A percentile compares a stretch with the other conserved stretches of the same genome.
Conservation (phyloP, 2,797 vertebrate genomes). For the Novumbra hubbsi region DNA sequence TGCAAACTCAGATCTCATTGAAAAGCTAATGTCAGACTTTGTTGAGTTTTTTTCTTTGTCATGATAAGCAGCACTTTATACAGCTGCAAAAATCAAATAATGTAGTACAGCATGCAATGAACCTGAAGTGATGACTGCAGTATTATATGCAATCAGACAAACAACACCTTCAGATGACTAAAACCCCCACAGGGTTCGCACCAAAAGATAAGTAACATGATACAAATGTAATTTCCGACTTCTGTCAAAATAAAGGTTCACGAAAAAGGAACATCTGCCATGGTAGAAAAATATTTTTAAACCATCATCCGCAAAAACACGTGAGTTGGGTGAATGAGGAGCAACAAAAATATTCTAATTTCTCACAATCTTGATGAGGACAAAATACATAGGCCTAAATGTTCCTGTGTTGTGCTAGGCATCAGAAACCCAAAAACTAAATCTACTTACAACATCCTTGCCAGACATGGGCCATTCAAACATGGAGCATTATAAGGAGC, state of each 20-base stretch:
- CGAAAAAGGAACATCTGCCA: slow-evolving; percentile 48
- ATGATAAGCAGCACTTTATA: slow-evolving; percentile 69
- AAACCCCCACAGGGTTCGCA: slow-evolving; percentile 47
- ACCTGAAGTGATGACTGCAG: slow-evolving; percentile 66
- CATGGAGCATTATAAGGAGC: slow-evolving; percentile 49
- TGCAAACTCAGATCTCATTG: neutral
- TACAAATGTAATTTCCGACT: slow-evolving; percentile 39
- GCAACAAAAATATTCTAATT: slow-evolving; percentile 53
- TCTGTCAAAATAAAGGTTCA: slow-evolving; percentile 33
- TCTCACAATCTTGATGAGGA: slow-evolving; percentile 46
- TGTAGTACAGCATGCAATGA: slow-evolving; percentile 69
- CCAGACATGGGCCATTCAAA: slow-evolving; percentile 51
- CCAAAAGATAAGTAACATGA: slow-evolving; percentile 57
- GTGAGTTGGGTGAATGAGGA: slow-evolving; percentile 53
- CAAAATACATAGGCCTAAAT: slow-evolving; percentile 51
- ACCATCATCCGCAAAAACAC: slow-evolving; percentile 50
- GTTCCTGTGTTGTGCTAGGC: slow-evolving; percentile 69
- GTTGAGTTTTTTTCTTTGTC: slow-evolving; percentile 43
- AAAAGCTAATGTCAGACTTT: neutral
- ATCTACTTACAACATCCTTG: slow-evolving; percentile 56
- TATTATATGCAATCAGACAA: slow-evolving; percentile 54
- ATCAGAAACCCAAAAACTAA: slow-evolving; percentile 61
- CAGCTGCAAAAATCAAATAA: slow-evolving; percentile 65
- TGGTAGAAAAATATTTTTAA: slow-evolving; percentile 71
- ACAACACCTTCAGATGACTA: slow-evolving; percentile 53